Percentiles rank a stretch among this genome's conserved stretches.
Conservation (phyloP, 1,140 invertebrate species). For the Ceratina australensis region DNA sequence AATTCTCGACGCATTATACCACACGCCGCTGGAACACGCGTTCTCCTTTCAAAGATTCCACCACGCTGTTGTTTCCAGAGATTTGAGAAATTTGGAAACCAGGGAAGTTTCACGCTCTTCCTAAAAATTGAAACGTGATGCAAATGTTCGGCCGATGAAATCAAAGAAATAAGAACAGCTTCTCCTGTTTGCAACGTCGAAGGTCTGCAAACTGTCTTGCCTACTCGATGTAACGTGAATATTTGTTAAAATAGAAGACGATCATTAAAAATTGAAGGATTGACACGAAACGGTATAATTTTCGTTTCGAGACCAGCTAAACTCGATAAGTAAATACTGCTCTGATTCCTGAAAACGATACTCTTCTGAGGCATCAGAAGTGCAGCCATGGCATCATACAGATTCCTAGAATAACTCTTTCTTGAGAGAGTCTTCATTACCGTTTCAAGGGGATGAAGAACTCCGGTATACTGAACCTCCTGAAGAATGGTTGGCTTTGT, state of each 20-base stretch:
- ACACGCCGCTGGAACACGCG: slow-evolving; percentile 8
- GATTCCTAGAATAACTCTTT: background rate
- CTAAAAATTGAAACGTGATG: background rate
- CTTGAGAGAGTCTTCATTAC: background rate
- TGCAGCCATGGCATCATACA: too few species aligned
- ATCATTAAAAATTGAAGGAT: background rate
- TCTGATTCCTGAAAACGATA: background rate
- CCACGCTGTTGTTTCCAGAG: background rate
- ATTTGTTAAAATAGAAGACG: background rate
- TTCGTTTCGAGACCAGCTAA: background rate
- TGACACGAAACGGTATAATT: background rate
- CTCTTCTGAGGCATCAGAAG: background rate
- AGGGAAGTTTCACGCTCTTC: background rate
- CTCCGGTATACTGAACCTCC: background rate
- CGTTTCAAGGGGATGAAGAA: background rate
- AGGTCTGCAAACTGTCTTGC: slow-evolving; percentile 48
- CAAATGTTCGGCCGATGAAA: background rate
- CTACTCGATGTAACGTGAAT: slow-evolving; percentile 25
- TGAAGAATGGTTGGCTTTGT: background rate
- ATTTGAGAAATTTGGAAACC: background rate
- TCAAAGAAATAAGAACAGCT: slow-evolving; percentile 34
- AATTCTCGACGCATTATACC: background rate
- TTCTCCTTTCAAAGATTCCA: background rate
- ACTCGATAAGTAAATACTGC: background rate
- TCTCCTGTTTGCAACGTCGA: slow-evolving; percentile 24